A percentile compares a stretch with the other conserved stretches of the same genome.
Evolutionary conservation across 2,113 vertebrate species (phyloP).

Genomic region (Brachypteracias leptosomus): DNA sequence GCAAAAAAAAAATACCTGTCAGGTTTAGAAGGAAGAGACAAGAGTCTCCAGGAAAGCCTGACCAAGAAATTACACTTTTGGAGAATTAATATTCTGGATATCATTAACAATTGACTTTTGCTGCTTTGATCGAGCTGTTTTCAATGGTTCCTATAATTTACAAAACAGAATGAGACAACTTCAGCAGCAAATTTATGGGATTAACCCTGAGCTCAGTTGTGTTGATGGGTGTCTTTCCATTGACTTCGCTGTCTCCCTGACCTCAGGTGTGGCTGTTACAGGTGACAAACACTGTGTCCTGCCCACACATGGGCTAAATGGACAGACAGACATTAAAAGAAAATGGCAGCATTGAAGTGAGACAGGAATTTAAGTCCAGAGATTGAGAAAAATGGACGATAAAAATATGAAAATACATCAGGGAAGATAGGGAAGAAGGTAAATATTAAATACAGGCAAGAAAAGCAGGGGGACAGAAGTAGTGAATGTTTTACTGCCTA

Average conservation of each 20-base stretch:
- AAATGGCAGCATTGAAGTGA: background rate
- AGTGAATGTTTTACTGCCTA: background rate
- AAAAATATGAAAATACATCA: background rate
- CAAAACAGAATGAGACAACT: background rate
- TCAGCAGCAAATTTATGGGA: background rate
- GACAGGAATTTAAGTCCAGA: background rate
- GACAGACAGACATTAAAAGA: background rate
- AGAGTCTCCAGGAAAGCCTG: background rate
- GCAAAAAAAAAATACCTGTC: background rate
- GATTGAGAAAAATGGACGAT: background rate
- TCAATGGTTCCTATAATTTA: background rate
- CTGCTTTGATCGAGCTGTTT: constrained; percentile 5
- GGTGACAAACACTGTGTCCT: background rate
- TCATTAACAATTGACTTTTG: background rate
- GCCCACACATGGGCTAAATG: background rate
- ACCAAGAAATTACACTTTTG: background rate
- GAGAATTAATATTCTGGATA: constrained; percentile 7
- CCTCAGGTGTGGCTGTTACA: accelerated
- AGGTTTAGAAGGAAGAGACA: background rate
- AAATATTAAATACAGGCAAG: background rate
- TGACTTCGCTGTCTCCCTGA: background rate
- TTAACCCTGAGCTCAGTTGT: background rate
- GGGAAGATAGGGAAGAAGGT: background rate
- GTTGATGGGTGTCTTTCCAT: background rate
- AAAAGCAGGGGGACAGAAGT: background rate